Conservation (phyloP, 2,888 invertebrate genomes). For the Catonia carolina region DNA sequence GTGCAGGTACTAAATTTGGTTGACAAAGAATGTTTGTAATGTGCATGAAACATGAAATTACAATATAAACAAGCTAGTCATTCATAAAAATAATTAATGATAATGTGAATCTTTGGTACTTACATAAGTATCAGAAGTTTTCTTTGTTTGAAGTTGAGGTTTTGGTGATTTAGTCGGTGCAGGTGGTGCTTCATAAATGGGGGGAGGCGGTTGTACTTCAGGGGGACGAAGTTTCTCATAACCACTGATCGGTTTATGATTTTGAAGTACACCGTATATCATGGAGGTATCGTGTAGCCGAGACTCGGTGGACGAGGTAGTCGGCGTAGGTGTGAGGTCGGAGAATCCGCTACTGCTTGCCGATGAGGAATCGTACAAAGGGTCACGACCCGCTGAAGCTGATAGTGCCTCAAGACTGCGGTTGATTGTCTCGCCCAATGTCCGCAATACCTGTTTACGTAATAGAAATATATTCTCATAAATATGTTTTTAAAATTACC, state of each 20-base stretch:
- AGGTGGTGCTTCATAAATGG: slow-evolving; percentile 8
- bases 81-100: no score
- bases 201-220: not conserved
- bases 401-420: slow-evolving; percentile 7
- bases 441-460: not conserved
- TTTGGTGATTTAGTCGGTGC: not conserved
- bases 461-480: no score
- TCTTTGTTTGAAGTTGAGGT: no score
- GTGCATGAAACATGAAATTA: no score
- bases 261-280: slow-evolving; percentile 34
- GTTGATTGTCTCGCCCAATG: slow-evolving; percentile 10
- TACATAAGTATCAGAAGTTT: no score
- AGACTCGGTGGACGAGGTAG: slow-evolving; percentile 25
- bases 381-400: slow-evolving; percentile 13
- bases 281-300: slow-evolving; percentile 36
- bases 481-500: no score
- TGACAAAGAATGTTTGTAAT: no score
- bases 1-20: no score
- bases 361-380: slow-evolving; percentile 27
- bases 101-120: no score
- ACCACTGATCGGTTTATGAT: slow-evolving; percentile 13
- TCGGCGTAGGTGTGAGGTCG: slow-evolving; percentile 28
- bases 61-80: no score
- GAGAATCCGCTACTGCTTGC: slow-evolving; percentile 32
- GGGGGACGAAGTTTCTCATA: slow-evolving; percentile 28